Base-by-base conservation (phyloP, 2,888 invertebrate species). In the Macrosoma leucophasiata region DNA sequence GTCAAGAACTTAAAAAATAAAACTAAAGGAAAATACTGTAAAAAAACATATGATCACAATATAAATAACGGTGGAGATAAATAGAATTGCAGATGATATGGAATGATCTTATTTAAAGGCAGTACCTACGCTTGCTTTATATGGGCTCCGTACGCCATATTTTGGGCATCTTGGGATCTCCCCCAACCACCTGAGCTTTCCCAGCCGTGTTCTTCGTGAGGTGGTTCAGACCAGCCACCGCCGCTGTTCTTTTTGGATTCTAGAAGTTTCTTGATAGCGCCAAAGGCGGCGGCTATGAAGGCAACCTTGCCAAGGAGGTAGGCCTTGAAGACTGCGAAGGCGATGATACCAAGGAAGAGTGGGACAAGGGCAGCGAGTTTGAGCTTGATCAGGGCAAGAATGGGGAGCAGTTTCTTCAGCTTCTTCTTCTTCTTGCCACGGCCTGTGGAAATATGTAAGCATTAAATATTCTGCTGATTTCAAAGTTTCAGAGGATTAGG, bases 301-400 rank as follows among this genome's bases (percentile, higher is more conserved):
- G 94, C 94, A 49, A 94, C 88, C 84, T 95, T 95, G 53, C 93
- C 93, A 46, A 94, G 88, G 36, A 94, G 81, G 62, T 93, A 87
- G 5, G 94, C 93, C 84, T 95, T 94, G 86, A 94, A 91, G 29
- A 93, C 91, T 14, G 94, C 86, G 40, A 94, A 85, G 15, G 93
- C 94, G 46, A 94, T 88, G 66, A 84, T 82, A 24, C 81, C 94
- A 24, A 94, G 88, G 57, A 90, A 90, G 46, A 94, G 72, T 2
- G 93, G 94, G 43, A 93, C 86, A 36, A 94, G 85, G 8, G 91
- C 90, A 24, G 91, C 90, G 4, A 84, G 88, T 81, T 94, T 94
- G 73, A 94, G 69, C 62, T 93, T 92, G 69, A 94, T 79, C 40
- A 94, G 86, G 55, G 93, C 85, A 41, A 94, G 82, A 65, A 94